A percentile compares a stretch with the other conserved stretches of the same genome.
These are phyloP conservation scores for Prunella fulvescens DNA, from an alignment of 2,113 vertebrate genomes.

Conservation along the genomic window DNA sequence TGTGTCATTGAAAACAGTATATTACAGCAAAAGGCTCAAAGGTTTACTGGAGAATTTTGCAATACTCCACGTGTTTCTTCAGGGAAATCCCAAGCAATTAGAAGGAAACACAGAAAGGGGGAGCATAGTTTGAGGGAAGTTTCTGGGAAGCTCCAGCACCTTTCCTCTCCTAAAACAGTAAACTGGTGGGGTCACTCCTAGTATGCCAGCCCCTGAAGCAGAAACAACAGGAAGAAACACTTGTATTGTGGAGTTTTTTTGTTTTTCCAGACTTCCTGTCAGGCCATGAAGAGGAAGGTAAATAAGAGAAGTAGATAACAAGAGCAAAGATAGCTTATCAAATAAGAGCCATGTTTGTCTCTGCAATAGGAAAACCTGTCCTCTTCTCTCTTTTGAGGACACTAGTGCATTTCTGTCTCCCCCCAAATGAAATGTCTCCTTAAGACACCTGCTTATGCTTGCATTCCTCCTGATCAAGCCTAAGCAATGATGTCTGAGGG, in stretches of 20 bases:
- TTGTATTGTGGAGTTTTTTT: not conserved
- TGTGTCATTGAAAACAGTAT: not conserved
- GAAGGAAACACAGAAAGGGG: not conserved
- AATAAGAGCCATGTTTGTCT: not conserved
- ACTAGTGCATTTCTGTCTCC: not conserved
- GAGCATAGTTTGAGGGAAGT: not conserved
- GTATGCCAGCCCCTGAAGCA: not conserved
- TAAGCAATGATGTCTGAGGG: not conserved
- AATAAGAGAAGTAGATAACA: not conserved
- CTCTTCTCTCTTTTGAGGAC: not conserved
- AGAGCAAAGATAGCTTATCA: not conserved
- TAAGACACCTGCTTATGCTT: not conserved
- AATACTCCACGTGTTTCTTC: rapidly evolving
- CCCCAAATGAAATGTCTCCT: not conserved
- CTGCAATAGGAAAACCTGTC: not conserved
- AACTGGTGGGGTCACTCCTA: not conserved
- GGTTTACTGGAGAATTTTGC: not conserved
- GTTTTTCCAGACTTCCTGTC: not conserved
- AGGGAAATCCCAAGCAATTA: not conserved
- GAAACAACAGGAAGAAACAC: not conserved
- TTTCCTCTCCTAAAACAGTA: not conserved
- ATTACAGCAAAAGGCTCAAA: not conserved
- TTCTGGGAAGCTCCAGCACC: not conserved
- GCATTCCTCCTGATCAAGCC: not conserved
- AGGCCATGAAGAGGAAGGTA: not conserved